Base-by-base conservation (phyloP, 2,888 invertebrate species). In the Ophion ventricosus region DNA sequence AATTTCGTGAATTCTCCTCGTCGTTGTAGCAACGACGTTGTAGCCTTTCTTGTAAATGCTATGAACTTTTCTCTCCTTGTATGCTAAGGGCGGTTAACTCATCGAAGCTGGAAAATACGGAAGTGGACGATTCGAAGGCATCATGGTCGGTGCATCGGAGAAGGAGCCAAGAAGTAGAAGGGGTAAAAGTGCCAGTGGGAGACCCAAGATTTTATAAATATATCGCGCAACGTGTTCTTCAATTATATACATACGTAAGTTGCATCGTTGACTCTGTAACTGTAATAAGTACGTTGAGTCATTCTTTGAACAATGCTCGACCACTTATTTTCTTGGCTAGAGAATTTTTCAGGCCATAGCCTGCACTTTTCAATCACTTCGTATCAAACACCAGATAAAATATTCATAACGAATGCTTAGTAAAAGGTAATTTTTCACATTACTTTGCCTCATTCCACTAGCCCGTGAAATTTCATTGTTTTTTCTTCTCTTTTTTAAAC, bases 191-290 rank as follows among this genome's bases (percentile, higher is more conserved):
- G 57, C 7, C 67, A 57, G 80, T 80, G 76, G 76, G 85, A 87
- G 81, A 78, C 79, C 8, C 83, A 85, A 80, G 85, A 88, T 90
- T 91, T 90, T 91, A 90, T 91, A 91, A 91, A 91, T 91, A 91
- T 87, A 89, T 77, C 77, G 77, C 73, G 74, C 86, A 75, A 80
- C 75, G 74, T 56, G 83, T 35, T 63, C 40, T 43, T 67, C 23
- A 56, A 25, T 11, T 59, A 74, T 64, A 64, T 23, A 72, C 57
- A 64, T 29, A 67, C 23, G 10, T 20, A 63, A 49, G 61, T 40
- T 40, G 57, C 40, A 57, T 76, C 20, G 66, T 25, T 54, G n/a
- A 67, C 57, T 70, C 25, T 67, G 14, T 25, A 43, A 20, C 25
- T 17, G 14, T 23, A 67, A 23, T 17, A 40, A 2, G 20, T 40